Percentiles rank a stretch among this genome's conserved stretches.
Evolutionary conservation across 2,113 vertebrate genomes (phyloP).

Genomic region (Chunga burmeisteri): DNA sequence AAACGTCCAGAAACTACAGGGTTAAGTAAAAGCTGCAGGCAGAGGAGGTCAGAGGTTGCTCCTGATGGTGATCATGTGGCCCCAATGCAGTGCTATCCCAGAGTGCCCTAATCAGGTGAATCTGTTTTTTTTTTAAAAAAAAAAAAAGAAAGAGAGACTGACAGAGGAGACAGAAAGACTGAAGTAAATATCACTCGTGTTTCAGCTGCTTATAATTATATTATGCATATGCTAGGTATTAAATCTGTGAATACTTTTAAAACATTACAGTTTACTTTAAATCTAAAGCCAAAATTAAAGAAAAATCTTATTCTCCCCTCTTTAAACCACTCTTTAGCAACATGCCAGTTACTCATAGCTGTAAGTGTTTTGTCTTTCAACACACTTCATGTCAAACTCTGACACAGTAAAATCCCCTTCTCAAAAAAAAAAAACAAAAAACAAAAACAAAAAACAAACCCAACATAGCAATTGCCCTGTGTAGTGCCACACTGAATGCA

Average conservation of each 20-base stretch:
- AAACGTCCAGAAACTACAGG: conserved; percentile 85
- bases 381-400: conserved; percentile 66
- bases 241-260: conserved; percentile 79
- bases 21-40: conserved; percentile 84
- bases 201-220: conserved; percentile 76
- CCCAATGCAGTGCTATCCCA: conserved; percentile 81
- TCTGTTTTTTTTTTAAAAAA: background rate
- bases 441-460: background rate
- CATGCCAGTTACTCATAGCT: conserved; percentile 67
- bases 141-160: conserved; percentile 64
- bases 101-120: conserved; percentile 70
- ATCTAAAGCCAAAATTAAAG: conserved; percentile 76
- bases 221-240: conserved; percentile 72
- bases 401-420: conserved; percentile 57
- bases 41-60: conserved; percentile 84
- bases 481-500: conserved; percentile 71
- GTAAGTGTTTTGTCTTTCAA: conserved; percentile 68
- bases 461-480: conserved; percentile 66
- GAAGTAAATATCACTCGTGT: conserved; percentile 73
- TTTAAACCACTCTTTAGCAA: conserved; percentile 75
- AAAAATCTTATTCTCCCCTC: conserved; percentile 64
- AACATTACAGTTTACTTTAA: conserved; percentile 76
- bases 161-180: conserved; percentile 76
- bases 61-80: conserved; percentile 75
- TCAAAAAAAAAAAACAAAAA: conserved; percentile 12